Evolutionary conservation across 2,888 invertebrate genomes (phyloP).

Genomic region (Cosmia trapezina): DNA sequence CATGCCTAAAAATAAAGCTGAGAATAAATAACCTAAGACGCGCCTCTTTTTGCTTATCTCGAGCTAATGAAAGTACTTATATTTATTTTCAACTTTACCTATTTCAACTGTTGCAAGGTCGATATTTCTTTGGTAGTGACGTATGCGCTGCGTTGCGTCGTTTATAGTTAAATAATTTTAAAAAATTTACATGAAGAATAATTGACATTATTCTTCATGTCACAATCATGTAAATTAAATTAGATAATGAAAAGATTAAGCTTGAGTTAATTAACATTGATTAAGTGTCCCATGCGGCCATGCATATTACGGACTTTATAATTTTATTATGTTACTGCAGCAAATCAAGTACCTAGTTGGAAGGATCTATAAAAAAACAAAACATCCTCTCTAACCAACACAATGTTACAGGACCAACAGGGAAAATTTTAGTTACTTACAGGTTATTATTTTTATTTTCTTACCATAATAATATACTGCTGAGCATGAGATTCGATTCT

Average conservation of each 20-base stretch:
- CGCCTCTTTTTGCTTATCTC: no score
- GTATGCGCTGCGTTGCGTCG: no score
- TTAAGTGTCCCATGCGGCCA: neutral
- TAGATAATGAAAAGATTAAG: neutral
- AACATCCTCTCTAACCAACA: neutral
- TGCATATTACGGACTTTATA: neutral
- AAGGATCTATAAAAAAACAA: slow-evolving; percentile 12
- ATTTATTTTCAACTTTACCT: no score
- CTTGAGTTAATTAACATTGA: neutral
- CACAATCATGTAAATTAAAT: neutral
- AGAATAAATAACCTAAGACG: no score
- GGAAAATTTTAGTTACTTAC: slow-evolving; percentile 1
- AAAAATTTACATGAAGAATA: no score
- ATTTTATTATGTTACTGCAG: slow-evolving; percentile 21
- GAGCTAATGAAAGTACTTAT: no score
- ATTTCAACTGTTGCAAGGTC: neutral
- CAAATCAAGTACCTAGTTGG: slow-evolving; percentile 5
- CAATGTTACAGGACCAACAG: neutral
- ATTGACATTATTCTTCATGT: neutral
- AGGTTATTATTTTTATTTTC: slow-evolving; percentile 1
- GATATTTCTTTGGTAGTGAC: no score
- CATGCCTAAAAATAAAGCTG: no score
- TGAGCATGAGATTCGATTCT: no score
- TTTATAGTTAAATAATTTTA: no score
- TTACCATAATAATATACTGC: neutral